phyloP scores from a whole-genome alignment of 2,888 invertebrate species.

The Psylliodes chrysocephalus region DNA sequence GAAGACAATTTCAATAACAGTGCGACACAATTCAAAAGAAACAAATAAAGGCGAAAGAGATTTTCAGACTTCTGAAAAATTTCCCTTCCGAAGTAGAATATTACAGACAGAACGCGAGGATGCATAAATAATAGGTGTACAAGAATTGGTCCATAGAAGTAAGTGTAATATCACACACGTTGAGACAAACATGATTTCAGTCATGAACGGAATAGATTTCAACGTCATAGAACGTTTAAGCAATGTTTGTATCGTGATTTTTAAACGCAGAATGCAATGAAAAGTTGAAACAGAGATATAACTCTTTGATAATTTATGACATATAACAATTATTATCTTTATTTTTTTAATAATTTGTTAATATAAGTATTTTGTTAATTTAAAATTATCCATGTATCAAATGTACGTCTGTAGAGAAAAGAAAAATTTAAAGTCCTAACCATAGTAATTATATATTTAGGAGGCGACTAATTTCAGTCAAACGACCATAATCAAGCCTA shows the following conservation, averaged over 20 bases:
- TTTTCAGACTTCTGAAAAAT: constrained; percentile 24
- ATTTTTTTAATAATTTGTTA: no score
- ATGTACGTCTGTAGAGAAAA: no score
- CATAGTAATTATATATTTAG: no score
- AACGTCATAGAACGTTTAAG: neutral
- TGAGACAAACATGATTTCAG: neutral
- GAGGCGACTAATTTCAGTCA: no score
- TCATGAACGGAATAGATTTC: neutral
- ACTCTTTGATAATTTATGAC: no score
- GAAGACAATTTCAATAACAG: constrained; percentile 34
- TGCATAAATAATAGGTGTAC: constrained; percentile 15
- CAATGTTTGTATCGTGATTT: neutral
- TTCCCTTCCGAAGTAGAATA: constrained; percentile 9
- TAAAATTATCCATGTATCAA: no score
- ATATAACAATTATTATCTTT: no score
- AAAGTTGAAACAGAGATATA: no score
- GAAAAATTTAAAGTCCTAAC: no score
- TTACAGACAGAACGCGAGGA: constrained; percentile 13
- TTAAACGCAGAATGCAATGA: no score
- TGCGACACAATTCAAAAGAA: constrained; percentile 25
- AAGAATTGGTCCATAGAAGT: constrained; percentile 1
- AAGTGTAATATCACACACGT: constrained; percentile 10
- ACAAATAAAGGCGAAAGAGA: constrained; percentile 29
- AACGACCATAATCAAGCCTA: no score
- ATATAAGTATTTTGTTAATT: no score